phyloP scores from a whole-genome alignment of 2,113 vertebrate genomes.

The Cyprinodon tularosa region DNA sequence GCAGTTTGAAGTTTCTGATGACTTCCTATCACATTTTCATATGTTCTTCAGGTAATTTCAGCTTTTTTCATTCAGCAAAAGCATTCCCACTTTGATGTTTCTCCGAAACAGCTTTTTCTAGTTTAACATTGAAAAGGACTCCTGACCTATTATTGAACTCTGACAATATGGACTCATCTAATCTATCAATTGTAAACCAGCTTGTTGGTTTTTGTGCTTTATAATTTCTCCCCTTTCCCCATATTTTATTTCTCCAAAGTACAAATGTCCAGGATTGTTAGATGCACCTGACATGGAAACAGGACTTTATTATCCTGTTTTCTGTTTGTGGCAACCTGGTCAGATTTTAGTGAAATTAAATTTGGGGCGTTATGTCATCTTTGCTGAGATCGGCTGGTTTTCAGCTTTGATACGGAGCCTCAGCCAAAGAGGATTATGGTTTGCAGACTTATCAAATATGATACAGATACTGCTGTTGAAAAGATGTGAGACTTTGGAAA shows the following conservation, averaged over 20 bases:
- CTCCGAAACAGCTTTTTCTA: too few relatives aligned
- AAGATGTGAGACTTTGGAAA: conserved; percentile 2
- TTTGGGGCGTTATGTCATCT: conserved; percentile 54
- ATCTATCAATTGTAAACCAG: background rate
- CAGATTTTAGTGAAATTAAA: conserved; percentile 56
- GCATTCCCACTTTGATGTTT: too few relatives aligned
- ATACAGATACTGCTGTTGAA: background rate
- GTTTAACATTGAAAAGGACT: too few relatives aligned
- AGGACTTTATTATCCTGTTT: background rate
- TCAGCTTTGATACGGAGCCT: conserved; percentile 13
- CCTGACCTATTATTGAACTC: too few relatives aligned
- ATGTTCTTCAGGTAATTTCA: too few relatives aligned
- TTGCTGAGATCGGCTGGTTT: conserved; percentile 45
- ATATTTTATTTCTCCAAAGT: background rate
- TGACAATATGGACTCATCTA: too few relatives aligned
- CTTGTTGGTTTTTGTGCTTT: background rate
- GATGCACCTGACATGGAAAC: conserved; percentile 1
- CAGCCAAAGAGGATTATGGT: conserved; percentile 46
- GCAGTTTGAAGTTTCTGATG: too few relatives aligned
- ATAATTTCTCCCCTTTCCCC: background rate
- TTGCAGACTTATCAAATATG: conserved; percentile 33
- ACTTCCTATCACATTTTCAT: too few relatives aligned
- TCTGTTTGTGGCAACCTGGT: conserved; percentile 31
- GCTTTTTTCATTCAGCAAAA: too few relatives aligned
- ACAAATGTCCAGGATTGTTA: background rate